Conservation (phyloP, 2,888 invertebrate species). For the Cryptocheilus praepositus region DNA sequence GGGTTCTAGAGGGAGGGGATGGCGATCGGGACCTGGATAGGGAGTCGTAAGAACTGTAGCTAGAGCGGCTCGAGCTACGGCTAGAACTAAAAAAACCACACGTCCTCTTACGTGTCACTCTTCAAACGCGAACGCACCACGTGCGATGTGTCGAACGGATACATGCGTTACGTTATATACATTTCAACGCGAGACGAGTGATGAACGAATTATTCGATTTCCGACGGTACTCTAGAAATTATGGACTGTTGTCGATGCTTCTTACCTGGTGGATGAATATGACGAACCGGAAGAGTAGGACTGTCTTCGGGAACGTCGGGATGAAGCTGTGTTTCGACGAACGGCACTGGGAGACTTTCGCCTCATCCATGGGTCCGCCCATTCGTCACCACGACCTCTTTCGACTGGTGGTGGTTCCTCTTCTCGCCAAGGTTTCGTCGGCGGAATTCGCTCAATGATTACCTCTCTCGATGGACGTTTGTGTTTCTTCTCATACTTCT, state of each 20-base stretch:
- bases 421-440: constrained; percentile 71
- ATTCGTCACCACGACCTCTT: constrained; percentile 85
- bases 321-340: constrained; percentile 62
- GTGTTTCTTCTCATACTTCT: constrained; percentile 73
- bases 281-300: constrained; percentile 86
- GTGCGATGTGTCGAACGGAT: background rate
- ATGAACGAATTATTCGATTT: too few relatives aligned
- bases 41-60: constrained; percentile 76
- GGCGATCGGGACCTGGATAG: constrained; percentile 75
- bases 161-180: too few relatives aligned
- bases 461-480: constrained; percentile 83
- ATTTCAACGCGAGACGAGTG: too few relatives aligned
- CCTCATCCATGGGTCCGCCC: constrained; percentile 97
- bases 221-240: too few relatives aligned
- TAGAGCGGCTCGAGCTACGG: constrained; percentile 75
- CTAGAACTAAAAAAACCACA: constrained; percentile 72
- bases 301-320: constrained; percentile 75
- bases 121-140: background rate
- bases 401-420: constrained; percentile 68
- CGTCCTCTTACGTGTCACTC: constrained; percentile 46
- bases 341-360: constrained; percentile 79
- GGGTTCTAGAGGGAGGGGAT: constrained; percentile 74
- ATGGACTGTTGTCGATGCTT: background rate
- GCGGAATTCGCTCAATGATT: constrained; percentile 83
- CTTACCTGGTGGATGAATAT: constrained; percentile 79